These are phyloP conservation scores for Excalfactoria chinensis DNA, from an alignment of 2,113 vertebrate species.

Conservation along the genomic window DNA sequence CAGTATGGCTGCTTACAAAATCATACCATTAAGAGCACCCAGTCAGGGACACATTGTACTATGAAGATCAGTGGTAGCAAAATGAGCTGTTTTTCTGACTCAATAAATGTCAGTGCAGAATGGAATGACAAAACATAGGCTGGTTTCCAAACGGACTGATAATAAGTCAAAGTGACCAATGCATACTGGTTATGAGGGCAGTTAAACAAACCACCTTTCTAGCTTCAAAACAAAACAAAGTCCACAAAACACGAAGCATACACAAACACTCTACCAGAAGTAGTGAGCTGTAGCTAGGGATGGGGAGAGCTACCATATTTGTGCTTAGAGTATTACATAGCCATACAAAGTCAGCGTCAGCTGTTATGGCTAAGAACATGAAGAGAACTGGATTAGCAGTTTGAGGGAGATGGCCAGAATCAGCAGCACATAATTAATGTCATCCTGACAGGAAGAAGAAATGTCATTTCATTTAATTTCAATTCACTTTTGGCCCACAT, in stretches of 20 bases:
- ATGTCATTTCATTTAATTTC: not conserved
- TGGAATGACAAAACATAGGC: not conserved
- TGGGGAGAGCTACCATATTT: not conserved
- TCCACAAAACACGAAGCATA: not conserved
- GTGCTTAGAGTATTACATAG: not conserved
- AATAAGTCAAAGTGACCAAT: not conserved
- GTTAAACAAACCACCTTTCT: not conserved
- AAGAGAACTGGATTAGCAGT: not conserved
- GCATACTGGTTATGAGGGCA: not conserved
- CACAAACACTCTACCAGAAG: not conserved
- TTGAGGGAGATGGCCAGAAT: not conserved
- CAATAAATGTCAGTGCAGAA: not conserved
- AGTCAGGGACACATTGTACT: not conserved
- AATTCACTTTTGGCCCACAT: not conserved
- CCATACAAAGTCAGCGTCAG: not conserved
- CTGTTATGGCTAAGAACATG: not conserved
- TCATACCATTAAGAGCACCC: not conserved
- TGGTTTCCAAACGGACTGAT: not conserved
- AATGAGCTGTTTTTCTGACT: not conserved
- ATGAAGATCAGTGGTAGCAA: not conserved
- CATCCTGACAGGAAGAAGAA: not conserved
- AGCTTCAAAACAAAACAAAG: not conserved
- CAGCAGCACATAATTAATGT: not conserved
- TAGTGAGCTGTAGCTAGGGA: not conserved
- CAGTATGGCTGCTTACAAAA: not conserved